Percentiles rank a stretch among this genome's conserved stretches.
These are phyloP conservation scores for Aramus guarauna DNA, from an alignment of 2,113 vertebrate species.

Conservation along the genomic window DNA sequence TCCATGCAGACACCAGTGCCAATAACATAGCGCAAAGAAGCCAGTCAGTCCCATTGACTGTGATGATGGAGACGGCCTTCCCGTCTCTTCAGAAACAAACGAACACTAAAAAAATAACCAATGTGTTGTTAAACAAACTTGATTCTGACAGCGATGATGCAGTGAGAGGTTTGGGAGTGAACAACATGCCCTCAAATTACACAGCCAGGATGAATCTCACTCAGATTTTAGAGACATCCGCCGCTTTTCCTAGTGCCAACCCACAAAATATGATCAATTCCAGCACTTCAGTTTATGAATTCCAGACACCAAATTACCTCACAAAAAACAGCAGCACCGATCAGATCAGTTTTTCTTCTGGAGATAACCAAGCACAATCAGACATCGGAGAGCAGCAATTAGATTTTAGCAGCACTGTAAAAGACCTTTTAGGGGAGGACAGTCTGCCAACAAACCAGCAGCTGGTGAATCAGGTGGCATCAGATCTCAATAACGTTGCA, in stretches of 20 bases:
- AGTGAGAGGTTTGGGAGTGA: constrained; percentile 88
- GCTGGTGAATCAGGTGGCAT: constrained; percentile 84
- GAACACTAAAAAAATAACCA: constrained; percentile 87
- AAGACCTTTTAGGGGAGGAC: constrained; percentile 86
- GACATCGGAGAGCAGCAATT: constrained; percentile 84
- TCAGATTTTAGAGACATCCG: constrained; percentile 90
- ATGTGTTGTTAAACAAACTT: constrained; percentile 91
- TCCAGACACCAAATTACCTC: constrained; percentile 90
- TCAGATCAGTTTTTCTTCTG: constrained; percentile 83
- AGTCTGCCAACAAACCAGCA: constrained; percentile 81
- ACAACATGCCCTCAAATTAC: constrained; percentile 91
- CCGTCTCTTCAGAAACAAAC: constrained; percentile 82
- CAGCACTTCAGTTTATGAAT: constrained; percentile 84
- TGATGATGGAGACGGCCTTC: constrained; percentile 97
- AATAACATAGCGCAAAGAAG: constrained; percentile 93
- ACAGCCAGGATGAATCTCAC: constrained; percentile 98
- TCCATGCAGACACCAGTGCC: constrained; percentile 79
- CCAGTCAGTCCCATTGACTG: constrained; percentile 93
- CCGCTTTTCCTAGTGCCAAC: constrained; percentile 82
- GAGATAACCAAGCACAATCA: constrained; percentile 87
- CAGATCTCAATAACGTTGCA: constrained; percentile 78
- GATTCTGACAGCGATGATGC: constrained; percentile 87
- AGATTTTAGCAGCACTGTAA: constrained; percentile 89
- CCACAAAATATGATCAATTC: constrained; percentile 83
- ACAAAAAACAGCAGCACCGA: constrained; percentile 85